A percentile compares a stretch with the other conserved stretches of the same genome.
These are phyloP conservation scores for Campodea augens DNA, from an alignment of 1,140 invertebrate species.

Conservation along the genomic window DNA sequence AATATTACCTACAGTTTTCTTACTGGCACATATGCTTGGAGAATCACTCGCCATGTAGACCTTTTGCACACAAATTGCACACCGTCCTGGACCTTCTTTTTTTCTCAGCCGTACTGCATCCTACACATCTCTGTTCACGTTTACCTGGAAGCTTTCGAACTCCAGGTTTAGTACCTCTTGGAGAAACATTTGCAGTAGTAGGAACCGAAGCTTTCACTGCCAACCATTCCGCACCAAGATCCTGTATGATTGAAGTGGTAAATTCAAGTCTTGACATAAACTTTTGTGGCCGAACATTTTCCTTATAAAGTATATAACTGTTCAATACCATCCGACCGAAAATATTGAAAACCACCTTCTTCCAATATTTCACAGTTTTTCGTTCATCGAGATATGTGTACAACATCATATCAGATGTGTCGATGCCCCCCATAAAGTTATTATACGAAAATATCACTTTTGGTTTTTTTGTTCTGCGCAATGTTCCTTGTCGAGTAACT, in stretches of 20 bases:
- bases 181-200: too few relatives aligned
- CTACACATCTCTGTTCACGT: too few relatives aligned
- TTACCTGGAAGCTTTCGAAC: too few relatives aligned
- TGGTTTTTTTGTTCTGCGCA: neutral
- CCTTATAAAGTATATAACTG: conserved; percentile 1
- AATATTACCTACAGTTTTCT: too few relatives aligned
- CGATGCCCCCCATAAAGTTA: neutral
- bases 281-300: neutral
- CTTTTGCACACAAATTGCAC: too few relatives aligned
- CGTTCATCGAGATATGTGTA: neutral
- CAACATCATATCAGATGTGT: too few relatives aligned
- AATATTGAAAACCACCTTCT: conserved; percentile 1
- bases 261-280: neutral
- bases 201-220: neutral
- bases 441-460: neutral
- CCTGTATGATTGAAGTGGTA: neutral
- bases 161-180: too few relatives aligned
- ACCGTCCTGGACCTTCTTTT: too few relatives aligned
- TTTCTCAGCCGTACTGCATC: too few relatives aligned
- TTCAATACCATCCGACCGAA: conserved; percentile 1
- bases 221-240: neutral
- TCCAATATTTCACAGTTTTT: conserved; percentile 1
- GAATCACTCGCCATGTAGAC: too few relatives aligned
- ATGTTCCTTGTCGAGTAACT: neutral
- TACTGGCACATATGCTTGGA: too few relatives aligned